Evolutionary conservation across 2,888 invertebrate species (phyloP).

Genomic region (Alentia gelatinosa): DNA sequence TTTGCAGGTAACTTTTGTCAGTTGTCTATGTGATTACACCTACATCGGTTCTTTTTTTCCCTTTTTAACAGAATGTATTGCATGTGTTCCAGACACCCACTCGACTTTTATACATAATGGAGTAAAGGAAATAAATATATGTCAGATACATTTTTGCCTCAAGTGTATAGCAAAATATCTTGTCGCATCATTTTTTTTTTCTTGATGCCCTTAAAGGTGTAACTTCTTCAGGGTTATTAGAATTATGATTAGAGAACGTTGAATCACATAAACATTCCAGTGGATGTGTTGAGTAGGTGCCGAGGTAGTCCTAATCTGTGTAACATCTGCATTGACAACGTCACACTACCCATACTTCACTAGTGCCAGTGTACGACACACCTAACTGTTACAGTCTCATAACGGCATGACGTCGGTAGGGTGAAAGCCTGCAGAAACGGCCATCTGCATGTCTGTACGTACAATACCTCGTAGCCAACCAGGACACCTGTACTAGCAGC

Average conservation of each 20-base stretch:
- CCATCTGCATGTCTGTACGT: not conserved
- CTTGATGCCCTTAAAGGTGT: no score
- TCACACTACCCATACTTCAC: not conserved
- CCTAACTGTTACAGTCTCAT: not conserved
- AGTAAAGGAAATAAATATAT: no score
- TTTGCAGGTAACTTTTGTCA: not conserved
- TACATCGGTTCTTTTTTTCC: not conserved
- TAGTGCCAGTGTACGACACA: not conserved
- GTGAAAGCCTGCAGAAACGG: not conserved
- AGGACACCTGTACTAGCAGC: not conserved
- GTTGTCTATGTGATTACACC: not conserved
- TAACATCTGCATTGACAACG: not conserved
- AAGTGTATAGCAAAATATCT: no score
- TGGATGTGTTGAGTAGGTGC: not conserved
- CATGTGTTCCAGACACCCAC: not conserved
- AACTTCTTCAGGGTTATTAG: no score
- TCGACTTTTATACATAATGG: not conserved
- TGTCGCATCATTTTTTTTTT: no score
- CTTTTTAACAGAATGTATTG: not conserved
- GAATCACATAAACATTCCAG: constrained; percentile 7
- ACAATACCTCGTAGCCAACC: not conserved
- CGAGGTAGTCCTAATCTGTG: not conserved
- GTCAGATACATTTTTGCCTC: no score
- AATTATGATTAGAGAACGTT: not conserved
- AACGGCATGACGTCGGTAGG: not conserved